A percentile compares a stretch with the other conserved stretches of the same genome.
These are phyloP conservation scores for Cataglyphis livida DNA, from an alignment of 2,888 invertebrate genomes.

Conservation along the genomic window DNA sequence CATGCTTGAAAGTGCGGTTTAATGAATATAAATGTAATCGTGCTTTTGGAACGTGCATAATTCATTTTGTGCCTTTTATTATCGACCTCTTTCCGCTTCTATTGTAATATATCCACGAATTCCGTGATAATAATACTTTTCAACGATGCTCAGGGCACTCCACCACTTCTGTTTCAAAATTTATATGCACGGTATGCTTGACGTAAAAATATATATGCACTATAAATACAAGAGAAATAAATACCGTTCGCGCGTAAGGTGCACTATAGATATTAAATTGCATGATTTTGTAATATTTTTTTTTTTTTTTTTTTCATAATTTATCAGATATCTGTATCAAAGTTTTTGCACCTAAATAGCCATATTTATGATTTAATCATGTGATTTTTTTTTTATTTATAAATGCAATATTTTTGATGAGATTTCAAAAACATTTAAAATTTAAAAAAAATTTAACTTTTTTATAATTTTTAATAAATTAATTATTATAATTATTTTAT, in stretches of 20 bases:
- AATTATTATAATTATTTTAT: neutral
- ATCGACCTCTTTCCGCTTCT: conserved; percentile 43
- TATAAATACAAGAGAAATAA: conserved; percentile 35
- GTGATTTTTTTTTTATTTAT: neutral
- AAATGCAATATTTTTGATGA: neutral
- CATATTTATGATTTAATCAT: neutral
- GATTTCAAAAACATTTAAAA: neutral
- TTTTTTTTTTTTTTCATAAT: neutral
- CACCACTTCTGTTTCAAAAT: conserved; percentile 37
- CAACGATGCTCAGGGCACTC: conserved; percentile 32
- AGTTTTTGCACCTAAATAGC: neutral
- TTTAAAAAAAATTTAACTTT: neutral
- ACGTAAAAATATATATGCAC: conserved; percentile 26
- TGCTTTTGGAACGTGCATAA: conserved; percentile 37
- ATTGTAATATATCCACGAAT: conserved; percentile 49
- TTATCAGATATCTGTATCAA: neutral
- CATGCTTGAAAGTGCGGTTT: conserved; percentile 44
- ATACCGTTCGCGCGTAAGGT: neutral
- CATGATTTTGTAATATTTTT: neutral
- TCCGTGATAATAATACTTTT: conserved; percentile 48
- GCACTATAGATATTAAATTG: conserved; percentile 22
- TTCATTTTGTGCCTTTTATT: conserved; percentile 54
- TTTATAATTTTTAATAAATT: neutral
- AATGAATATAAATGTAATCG: conserved; percentile 52
- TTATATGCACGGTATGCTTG: conserved; percentile 37